phyloP scores from a whole-genome alignment of 2,888 invertebrate genomes.

The Bombyx huttoni region DNA sequence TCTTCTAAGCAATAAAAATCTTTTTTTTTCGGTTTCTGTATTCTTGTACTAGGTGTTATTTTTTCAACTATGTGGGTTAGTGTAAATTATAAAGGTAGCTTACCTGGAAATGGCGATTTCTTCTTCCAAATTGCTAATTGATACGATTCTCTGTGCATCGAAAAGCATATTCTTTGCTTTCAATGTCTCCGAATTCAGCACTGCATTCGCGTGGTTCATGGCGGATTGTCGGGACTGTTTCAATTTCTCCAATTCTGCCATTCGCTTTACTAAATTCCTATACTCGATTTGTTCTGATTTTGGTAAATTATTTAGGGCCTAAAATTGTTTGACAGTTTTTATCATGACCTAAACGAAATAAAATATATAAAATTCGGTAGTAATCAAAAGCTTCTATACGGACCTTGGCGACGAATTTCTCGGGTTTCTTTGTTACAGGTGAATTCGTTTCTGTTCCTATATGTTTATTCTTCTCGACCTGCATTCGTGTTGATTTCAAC shows the following conservation, averaged over 20 bases:
- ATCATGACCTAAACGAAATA: background rate
- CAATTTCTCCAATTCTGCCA: constrained; percentile 63
- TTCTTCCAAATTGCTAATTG: constrained; percentile 35
- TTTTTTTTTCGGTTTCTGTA: too few species aligned
- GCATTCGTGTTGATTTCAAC: constrained; percentile 53
- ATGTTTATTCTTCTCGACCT: constrained; percentile 44
- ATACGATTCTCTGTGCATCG: constrained; percentile 9
- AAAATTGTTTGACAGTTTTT: constrained; percentile 16
- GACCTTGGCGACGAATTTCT: constrained; percentile 61
- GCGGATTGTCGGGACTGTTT: constrained; percentile 49
- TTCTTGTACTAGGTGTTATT: too few species aligned
- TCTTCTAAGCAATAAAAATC: too few species aligned
- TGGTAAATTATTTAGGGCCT: constrained; percentile 60
- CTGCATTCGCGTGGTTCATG: constrained; percentile 23
- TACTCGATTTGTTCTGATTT: constrained; percentile 65
- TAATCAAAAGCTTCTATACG: constrained; percentile 5
- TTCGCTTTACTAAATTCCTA: constrained; percentile 55
- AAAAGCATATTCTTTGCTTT: constrained; percentile 40
- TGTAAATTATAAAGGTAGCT: constrained; percentile 1
- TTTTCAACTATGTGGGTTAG: too few species aligned
- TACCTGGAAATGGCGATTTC: constrained; percentile 56
- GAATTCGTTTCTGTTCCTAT: constrained; percentile 40
- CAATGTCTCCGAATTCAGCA: constrained; percentile 36
- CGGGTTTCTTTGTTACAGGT: constrained; percentile 25
- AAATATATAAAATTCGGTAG: background rate